Evolutionary conservation across 2,113 vertebrate species (phyloP).

Genomic region (Leptodactylus fuscus): DNA sequence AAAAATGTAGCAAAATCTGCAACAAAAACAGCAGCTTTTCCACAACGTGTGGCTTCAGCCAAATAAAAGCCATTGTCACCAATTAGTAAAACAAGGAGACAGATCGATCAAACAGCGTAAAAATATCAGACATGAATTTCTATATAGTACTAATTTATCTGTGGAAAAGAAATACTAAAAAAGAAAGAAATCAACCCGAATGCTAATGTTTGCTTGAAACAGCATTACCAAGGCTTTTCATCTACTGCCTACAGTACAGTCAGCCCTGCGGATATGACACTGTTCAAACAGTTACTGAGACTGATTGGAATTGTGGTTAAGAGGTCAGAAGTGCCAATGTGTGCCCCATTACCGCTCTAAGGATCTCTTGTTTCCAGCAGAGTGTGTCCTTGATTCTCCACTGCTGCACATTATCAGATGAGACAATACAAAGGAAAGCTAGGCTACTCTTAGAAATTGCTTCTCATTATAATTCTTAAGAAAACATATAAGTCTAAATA

Average conservation of each 20-base stretch:
- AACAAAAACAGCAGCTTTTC: too few species aligned
- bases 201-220: background rate
- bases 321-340: background rate
- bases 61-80: too few species aligned
- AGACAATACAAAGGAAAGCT: background rate
- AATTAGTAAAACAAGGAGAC: background rate
- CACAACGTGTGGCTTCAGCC: too few species aligned
- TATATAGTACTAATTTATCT: background rate
- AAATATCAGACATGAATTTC: background rate
- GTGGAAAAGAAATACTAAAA: background rate
- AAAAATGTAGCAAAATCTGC: too few species aligned
- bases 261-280: background rate
- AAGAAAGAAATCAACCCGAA: background rate
- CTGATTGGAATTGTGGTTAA: constrained; percentile 4
- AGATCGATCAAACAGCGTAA: background rate
- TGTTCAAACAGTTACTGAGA: background rate
- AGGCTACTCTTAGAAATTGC: background rate
- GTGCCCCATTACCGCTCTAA: background rate
- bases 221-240: background rate
- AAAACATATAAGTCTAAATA: background rate
- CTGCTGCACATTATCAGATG: background rate
- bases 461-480: background rate
- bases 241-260: background rate
- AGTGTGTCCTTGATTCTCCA: background rate
- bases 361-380: constrained; percentile 5